Conservation (phyloP, 1,140 invertebrate genomes). For the Rhagoletis zephyria region DNA sequence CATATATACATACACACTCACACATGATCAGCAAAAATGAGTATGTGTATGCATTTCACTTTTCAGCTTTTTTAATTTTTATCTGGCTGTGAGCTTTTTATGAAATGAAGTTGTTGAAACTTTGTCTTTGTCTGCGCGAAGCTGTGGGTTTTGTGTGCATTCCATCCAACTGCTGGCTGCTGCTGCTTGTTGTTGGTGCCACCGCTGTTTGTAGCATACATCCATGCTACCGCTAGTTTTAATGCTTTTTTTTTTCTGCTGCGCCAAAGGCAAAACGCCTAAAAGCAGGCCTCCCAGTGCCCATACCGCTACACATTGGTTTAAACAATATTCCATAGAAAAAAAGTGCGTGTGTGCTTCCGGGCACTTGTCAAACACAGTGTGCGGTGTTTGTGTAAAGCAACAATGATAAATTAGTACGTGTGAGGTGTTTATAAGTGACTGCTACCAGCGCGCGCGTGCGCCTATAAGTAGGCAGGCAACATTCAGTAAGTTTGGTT, state of each 20-base stretch:
- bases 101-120: slow-evolving; percentile 51
- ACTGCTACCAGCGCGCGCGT: background rate
- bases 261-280: background rate
- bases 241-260: background rate
- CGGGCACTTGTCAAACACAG: no score
- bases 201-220: background rate
- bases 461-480: slow-evolving; percentile 39
- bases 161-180: background rate
- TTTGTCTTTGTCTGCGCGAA: slow-evolving; percentile 42
- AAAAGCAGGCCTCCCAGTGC: background rate
- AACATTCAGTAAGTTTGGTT: background rate
- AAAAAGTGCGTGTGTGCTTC: background rate
- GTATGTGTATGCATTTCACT: background rate
- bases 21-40: no score
- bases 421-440: slow-evolving; percentile 32
- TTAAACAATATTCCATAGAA: background rate
- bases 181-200: background rate
- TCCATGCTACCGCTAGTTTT: background rate
- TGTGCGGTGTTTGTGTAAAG: background rate
- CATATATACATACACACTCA: background rate
- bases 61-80: slow-evolving; percentile 48
- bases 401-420: slow-evolving; percentile 16
- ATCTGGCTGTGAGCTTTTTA: slow-evolving; percentile 43
- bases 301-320: background rate
- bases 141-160: background rate